Base-by-base conservation (phyloP, 1,140 invertebrate species). In the Temnothorax nylanderi region DNA sequence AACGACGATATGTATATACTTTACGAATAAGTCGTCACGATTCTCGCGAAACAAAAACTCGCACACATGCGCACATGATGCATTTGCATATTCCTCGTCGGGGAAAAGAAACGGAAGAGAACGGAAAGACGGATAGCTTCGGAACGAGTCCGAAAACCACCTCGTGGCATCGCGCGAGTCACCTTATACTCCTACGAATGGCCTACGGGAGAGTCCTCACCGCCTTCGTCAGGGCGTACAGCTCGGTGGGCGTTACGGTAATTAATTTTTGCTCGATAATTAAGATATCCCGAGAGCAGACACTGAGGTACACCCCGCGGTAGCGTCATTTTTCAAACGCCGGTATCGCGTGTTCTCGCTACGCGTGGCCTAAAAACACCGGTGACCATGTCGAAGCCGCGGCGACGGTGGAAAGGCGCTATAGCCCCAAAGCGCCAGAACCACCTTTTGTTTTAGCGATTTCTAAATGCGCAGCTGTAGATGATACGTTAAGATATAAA, bases 211-310 rank as follows among this genome's bases (percentile, higher is more conserved):
- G 81, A 85, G 88, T 82, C 90, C 74, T 74, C 54, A 72, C 80
- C 67, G 86, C 86, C 90, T 69, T 77, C 90, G 76, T 72, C 80
- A 71, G 41, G 41, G 65, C 77, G 82, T 64, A 41, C 86, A 58
- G 75, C 82, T 72, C 76, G 75, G 88, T 93, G 90, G 92, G 92
- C 92, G 92, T 93, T 92, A 88, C 88, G 85, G 88, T 93, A 92
- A 93, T 93, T 93, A 93, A 93, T 93, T 93, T 92, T 91, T 90
- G 88, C 90, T 86, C 47, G 87, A 92, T 91, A 93, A 93, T 93
- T 93, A 93, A 93, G 92, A 92, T 92, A 93, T 93, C 91, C 67
- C 58, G 65, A 65, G 84, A 65, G 82, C 78, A 76, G 88, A 90
- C 86, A 67, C 78, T 65, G 72, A 89, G 86, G 87, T 86, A 89